phyloP scores from a whole-genome alignment of 2,888 invertebrate species.

The Cecidostiba fungosa region DNA sequence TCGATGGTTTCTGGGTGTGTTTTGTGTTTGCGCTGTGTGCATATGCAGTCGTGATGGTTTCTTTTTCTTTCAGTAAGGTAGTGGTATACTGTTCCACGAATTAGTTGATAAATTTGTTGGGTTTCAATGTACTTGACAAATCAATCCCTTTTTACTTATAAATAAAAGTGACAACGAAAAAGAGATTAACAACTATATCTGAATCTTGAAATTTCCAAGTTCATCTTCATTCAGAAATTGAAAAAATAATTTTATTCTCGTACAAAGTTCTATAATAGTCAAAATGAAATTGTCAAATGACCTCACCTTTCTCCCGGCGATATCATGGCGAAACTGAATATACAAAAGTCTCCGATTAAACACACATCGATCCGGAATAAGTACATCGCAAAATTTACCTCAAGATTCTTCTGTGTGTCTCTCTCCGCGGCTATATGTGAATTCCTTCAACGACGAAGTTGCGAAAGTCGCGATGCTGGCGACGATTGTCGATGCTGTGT shows the following conservation, averaged over 20 bases:
- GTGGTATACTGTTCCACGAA: not conserved
- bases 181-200: no score
- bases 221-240: no score
- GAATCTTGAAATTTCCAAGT: no score
- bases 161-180: no score
- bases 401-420: not conserved
- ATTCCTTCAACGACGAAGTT: constrained; percentile 23
- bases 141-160: no score
- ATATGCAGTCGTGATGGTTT: not conserved
- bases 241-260: no score
- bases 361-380: constrained; percentile 15
- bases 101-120: not conserved
- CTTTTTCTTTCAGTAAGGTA: not conserved
- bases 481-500: constrained; percentile 52
- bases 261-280: no score
- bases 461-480: constrained; percentile 38
- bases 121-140: no score
- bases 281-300: no score
- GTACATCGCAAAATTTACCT: constrained; percentile 44
- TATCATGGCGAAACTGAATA: not conserved
- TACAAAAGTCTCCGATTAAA: not conserved
- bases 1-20: constrained; percentile 26
- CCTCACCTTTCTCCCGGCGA: no score
- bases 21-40: not conserved
- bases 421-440: not conserved